These are phyloP conservation scores for Brachionus calyciflorus DNA, from an alignment of 1,140 invertebrate species.

Conservation along the genomic window DNA sequence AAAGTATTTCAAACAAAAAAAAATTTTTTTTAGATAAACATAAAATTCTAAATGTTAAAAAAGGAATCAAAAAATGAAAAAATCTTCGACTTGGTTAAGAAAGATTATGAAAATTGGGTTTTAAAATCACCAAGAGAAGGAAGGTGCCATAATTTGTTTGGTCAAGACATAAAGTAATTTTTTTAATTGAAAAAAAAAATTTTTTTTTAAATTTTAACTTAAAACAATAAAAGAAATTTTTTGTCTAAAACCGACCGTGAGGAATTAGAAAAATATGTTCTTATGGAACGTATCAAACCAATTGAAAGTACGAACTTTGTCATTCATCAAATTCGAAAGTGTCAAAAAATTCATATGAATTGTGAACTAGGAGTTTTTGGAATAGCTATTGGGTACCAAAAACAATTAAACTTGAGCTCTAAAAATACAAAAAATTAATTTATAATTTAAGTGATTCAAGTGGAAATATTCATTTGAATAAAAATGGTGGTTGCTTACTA, in stretches of 20 bases:
- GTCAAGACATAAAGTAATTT: neutral
- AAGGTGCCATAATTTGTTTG: neutral
- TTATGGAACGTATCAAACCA: slow-evolving; percentile 31
- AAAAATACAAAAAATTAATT: too few species aligned
- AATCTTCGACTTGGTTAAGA: neutral
- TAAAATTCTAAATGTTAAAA: neutral
- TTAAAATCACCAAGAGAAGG: slow-evolving; percentile 29
- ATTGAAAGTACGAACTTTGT: neutral
- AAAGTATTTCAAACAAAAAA: too few species aligned
- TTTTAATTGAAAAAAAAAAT: neutral
- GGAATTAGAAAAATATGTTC: neutral
- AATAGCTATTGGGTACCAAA: slow-evolving; percentile 5
- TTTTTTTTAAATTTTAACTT: too few species aligned
- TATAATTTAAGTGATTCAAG: neutral
- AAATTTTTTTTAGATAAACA: neutral
- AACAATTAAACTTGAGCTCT: neutral
- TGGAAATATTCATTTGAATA: neutral
- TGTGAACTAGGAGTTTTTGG: slow-evolving; percentile 23
- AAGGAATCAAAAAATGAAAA: neutral
- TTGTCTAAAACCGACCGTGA: neutral
- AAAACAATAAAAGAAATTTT: too few species aligned
- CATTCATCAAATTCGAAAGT: neutral
- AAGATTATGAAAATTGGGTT: slow-evolving; percentile 20
- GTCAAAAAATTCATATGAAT: neutral
- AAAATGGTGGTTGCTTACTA: neutral